Evolutionary conservation across 2,888 invertebrate genomes (phyloP).

Genomic region (Meiosimyza decipiens): DNA sequence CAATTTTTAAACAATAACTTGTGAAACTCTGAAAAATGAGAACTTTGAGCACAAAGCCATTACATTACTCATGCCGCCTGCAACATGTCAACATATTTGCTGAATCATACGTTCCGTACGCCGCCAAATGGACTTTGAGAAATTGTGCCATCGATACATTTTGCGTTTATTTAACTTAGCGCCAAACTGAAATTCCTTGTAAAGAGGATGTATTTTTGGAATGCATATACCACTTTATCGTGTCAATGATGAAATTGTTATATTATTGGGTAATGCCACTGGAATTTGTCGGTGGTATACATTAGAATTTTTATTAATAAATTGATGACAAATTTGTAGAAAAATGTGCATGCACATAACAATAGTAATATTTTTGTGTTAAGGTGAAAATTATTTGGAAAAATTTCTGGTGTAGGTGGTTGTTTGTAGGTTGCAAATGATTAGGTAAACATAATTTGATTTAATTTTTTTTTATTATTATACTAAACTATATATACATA

Average conservation of each 20-base stretch:
- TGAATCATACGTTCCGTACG: no score
- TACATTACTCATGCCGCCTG: no score
- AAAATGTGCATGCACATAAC: no score
- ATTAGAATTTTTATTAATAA: conserved; percentile 1
- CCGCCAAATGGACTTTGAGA: no score
- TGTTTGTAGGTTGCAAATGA: conserved; percentile 1
- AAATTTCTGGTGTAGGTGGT: background rate
- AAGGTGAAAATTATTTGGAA: conserved; percentile 14
- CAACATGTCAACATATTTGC: no score
- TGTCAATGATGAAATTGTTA: background rate
- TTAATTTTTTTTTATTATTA: no score
- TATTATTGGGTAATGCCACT: background rate
- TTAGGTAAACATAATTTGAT: background rate
- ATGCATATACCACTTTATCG: background rate
- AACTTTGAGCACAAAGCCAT: no score
- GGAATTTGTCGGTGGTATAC: conserved; percentile 2
- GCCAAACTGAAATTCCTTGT: conserved; percentile 4
- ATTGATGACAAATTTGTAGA: background rate
- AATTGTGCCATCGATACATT: no score
- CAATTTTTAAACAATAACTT: no score
- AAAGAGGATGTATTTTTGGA: background rate
- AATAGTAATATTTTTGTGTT: background rate
- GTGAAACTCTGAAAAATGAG: no score
- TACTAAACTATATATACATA: no score
- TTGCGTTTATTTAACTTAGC: background rate